Evolutionary conservation across 2,113 vertebrate species (phyloP).

Genomic region (Leptosomus discolor): DNA sequence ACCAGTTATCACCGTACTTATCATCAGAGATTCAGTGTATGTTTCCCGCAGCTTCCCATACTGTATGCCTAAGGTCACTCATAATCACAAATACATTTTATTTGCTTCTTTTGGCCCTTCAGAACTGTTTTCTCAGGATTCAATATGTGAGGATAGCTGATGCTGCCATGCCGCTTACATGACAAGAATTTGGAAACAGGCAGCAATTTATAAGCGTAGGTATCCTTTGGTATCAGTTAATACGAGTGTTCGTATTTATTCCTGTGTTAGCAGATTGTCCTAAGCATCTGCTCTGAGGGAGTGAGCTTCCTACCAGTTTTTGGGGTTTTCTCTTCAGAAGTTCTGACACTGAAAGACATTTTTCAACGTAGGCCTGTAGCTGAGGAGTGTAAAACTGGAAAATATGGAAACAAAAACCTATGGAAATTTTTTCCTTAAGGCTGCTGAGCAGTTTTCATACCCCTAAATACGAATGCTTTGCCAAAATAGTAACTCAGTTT

Average conservation of each 20-base stretch:
- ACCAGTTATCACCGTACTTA: conserved; percentile 60
- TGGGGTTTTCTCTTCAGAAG: neutral
- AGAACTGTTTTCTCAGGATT: neutral
- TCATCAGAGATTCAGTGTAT: neutral
- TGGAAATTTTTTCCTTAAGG: neutral
- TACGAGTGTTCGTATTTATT: conserved; percentile 5
- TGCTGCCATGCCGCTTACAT: neutral
- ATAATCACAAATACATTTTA: conserved; percentile 34
- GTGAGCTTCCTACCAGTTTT: neutral
- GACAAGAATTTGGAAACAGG: neutral
- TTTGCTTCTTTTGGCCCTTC: conserved; percentile 17
- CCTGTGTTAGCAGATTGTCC: conserved; percentile 2
- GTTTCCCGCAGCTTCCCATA: neutral
- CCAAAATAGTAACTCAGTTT: neutral
- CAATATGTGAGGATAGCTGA: neutral
- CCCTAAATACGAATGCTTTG: neutral
- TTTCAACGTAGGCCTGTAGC: conserved; percentile 16
- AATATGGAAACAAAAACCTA: neutral
- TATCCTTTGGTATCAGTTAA: neutral
- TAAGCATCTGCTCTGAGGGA: neutral
- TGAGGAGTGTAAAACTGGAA: neutral
- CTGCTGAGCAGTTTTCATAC: neutral
- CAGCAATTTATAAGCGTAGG: conserved; percentile 11
- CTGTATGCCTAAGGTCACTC: neutral
- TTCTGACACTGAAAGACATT: neutral